Evolutionary conservation across 2,888 invertebrate species (phyloP), one percentile per base, ranked within the genome.

Genomic region (Caenorhabditis auriculariae): DNA sequence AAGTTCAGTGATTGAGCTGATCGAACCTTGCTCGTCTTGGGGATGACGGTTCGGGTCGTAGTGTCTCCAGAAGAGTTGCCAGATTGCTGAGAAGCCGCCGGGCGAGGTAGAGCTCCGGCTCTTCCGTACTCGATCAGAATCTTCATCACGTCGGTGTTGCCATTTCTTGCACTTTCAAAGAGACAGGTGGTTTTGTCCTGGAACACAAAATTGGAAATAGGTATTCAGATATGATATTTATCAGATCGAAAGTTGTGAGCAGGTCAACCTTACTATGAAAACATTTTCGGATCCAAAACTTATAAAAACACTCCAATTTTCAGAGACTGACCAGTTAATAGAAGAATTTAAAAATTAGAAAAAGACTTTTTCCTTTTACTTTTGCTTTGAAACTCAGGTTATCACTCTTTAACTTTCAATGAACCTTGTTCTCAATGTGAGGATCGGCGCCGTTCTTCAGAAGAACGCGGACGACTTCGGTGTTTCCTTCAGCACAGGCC

Each of bases 111-210:
- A 9, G 47, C 54, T 28, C 60, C 64, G 21, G 28, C 53, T 24
- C 55, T 57, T 3, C 53, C 48, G 41, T 63, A 60, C 84, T 96
- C 95, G 70, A 98, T 87, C 71, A 98, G 85, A 76, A 95, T 86
- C 84, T 93, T 91, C 60, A 96, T 95, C 57, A 98, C 93, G 71
- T 88, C 89, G 23, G 93, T 93, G 84, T 96, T 95, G 0, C 96
- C 96, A 47, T 95, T 94, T 85, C 94, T 94, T 45, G 96, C 91
- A 48, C 95, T 96, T 85, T 98, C 96, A 77, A 98, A 95, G 74
- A 98, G 87, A 89, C 95, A 96, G 52, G 94, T 95, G 61, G 93
- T 93, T 83, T 94, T 94, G 85, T 98, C 96, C 87, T 88, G 75
- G 15, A 62, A 50, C 28, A 23, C n/a, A 6, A n/a, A n/a, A n/a